Base-by-base conservation (phyloP, 37 sponge, comb jelly and placozoan species). In the Amphimedon queenslandica region DNA sequence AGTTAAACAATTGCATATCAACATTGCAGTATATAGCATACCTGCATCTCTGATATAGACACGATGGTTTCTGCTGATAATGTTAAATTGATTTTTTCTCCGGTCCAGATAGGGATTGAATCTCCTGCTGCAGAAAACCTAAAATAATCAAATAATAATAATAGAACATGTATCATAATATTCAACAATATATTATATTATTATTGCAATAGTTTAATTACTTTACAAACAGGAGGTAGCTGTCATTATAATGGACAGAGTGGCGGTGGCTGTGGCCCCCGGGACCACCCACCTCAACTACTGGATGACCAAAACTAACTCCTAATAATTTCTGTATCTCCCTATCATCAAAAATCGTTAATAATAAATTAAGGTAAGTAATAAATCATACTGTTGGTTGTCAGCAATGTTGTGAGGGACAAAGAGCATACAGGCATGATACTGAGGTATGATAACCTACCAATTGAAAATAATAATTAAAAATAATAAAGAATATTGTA, bases 21-120 rank as follows among this genome's bases (percentile, higher is more conserved):
- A 42, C 55, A 2, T 40, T 55, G 1, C 27, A 10, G 63, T 73
- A 77, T 5, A 73, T 37, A 8, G 2, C 65, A 16, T 40, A 82
- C 89, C 80, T 78, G 75, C 43, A 76, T 78, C 31, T 78, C 80
- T 23, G 79, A 69, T 24, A 88, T 75, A 37, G 63, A 77, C 2
- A 85, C 77, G 71, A 79, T 60, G 56, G 83, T 85, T 40, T 91
- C 92, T 0, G 80, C 66, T 35, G 82, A 41, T 29, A 74, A 3
- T 1, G 74, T 55, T 6, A 91, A 55, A 21, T 63, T 20, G 21
- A 82, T 37, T 35, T 61, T 73, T 33, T 71, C 16, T 1, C 87
- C 87, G 18, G 34, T 1, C 92, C 92, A 90, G 2, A 38, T 3
- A 18, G 73, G 18, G 29, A 56, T 66, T 32, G 83, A 82, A 25